Evolutionary conservation across 2,888 invertebrate genomes (phyloP).

Genomic region (Phortica okadai): DNA sequence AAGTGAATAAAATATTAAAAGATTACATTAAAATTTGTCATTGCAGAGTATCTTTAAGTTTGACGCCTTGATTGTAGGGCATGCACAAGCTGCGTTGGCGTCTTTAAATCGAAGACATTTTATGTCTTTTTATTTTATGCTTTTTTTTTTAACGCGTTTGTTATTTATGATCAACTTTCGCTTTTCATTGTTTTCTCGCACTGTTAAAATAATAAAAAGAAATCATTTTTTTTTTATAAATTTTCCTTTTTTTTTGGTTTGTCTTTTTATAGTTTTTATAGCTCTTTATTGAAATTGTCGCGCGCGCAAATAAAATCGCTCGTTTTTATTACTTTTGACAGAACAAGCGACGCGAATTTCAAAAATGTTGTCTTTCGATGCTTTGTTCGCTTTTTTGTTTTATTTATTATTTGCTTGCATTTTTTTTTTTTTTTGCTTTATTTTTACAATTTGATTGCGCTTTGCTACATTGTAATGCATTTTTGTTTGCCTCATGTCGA

Average conservation of each 20-base stretch:
- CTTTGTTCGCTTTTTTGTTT: conserved; percentile 50
- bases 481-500: conserved; percentile 42
- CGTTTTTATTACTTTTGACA: neutral
- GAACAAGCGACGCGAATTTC: neutral
- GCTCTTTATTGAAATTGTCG: conserved; percentile 7
- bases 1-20: too few relatives aligned
- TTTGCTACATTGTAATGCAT: conserved; percentile 31
- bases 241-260: neutral
- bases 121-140: neutral
- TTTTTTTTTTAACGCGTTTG: neutral
- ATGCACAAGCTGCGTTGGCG: too few relatives aligned
- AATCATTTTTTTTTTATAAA: neutral
- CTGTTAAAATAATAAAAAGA: too few relatives aligned
- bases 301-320: neutral
- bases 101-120: neutral
- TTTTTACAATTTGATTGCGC: conserved; percentile 54
- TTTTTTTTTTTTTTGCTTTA: conserved; percentile 49
- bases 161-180: too few relatives aligned
- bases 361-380: conserved; percentile 40
- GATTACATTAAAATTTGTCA: too few relatives aligned
- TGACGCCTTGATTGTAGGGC: too few relatives aligned
- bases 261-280: neutral
- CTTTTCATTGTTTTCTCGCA: neutral
- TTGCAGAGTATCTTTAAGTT: too few relatives aligned
- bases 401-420: conserved; percentile 59